A percentile compares a stretch with the other conserved stretches of the same genome.
phyloP scores from a whole-genome alignment of 2,797 vertebrate species.

The Gymnocypris eckloni region DNA sequence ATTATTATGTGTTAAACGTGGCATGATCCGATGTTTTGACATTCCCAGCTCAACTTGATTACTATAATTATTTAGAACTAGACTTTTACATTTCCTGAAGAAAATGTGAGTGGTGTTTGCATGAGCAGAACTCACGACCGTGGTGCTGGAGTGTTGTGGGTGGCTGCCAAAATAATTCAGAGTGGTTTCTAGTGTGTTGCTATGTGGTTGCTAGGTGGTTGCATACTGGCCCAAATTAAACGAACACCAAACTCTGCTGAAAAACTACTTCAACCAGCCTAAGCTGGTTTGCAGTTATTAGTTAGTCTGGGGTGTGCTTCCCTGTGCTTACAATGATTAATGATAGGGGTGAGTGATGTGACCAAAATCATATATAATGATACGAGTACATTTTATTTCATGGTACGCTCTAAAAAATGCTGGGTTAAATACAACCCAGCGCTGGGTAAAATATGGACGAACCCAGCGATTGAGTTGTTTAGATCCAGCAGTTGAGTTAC shows the following conservation, averaged over 20 bases:
- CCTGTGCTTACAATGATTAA: background rate
- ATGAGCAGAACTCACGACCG: background rate
- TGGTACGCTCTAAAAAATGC: background rate
- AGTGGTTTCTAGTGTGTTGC: conserved; percentile 20
- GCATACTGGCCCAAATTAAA: conserved; percentile 1
- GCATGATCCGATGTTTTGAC: conserved; percentile 11
- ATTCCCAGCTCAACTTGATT: background rate
- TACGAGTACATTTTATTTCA: background rate
- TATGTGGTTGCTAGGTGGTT: background rate
- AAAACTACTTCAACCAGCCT: background rate
- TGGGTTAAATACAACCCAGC: too few species aligned
- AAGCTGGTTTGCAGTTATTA: background rate
- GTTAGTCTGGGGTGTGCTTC: background rate
- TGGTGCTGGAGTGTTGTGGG: conserved; percentile 5
- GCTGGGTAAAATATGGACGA: too few species aligned
- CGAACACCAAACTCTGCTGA: background rate
- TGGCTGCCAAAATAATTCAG: conserved; percentile 7
- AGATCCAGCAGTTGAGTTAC: too few species aligned
- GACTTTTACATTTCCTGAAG: conserved; percentile 22
- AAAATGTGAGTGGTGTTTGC: conserved; percentile 17
- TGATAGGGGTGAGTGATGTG: background rate
- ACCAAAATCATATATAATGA: background rate
- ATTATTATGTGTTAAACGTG: conserved; percentile 22
- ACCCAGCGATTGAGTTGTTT: too few species aligned
- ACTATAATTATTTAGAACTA: conserved; percentile 8